Evolutionary conservation across 2,888 invertebrate species (phyloP).

Genomic region (Linyphia triangularis): DNA sequence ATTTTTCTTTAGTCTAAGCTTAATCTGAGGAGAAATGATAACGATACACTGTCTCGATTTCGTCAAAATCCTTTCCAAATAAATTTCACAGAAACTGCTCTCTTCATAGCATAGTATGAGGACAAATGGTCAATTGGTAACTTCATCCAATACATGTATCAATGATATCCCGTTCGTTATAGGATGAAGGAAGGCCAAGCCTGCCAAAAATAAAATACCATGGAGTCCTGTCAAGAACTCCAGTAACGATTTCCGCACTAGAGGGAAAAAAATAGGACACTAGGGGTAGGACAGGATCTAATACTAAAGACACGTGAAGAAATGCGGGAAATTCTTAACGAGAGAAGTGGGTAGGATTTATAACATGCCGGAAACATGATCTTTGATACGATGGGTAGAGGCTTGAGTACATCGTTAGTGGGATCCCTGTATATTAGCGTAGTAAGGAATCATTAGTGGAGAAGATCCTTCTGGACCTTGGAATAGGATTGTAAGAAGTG

Average conservation of each 20-base stretch:
- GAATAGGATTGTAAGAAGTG: constrained; percentile 20
- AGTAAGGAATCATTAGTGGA: constrained; percentile 34
- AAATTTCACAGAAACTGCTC: too few species aligned
- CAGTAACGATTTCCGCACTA: constrained; percentile 62
- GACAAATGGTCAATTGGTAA: neutral
- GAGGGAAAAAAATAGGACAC: constrained; percentile 50
- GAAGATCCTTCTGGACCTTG: constrained; percentile 10
- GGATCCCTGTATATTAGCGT: constrained; percentile 42
- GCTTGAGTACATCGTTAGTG: constrained; percentile 46
- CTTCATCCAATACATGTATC: constrained; percentile 16
- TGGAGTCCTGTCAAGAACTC: constrained; percentile 29
- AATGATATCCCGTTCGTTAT: constrained; percentile 5
- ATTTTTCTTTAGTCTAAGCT: too few species aligned
- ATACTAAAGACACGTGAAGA: constrained; percentile 31
- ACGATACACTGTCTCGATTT: too few species aligned
- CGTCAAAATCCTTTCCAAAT: too few species aligned
- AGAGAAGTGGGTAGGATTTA: constrained; percentile 50
- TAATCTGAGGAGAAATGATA: too few species aligned
- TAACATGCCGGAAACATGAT: constrained; percentile 59
- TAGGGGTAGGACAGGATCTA: constrained; percentile 13
- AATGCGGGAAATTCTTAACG: constrained; percentile 32
- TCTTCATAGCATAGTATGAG: too few species aligned
- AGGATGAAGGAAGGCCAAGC: neutral
- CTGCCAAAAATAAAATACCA: constrained; percentile 8
- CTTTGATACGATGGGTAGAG: constrained; percentile 27